Evolutionary conservation across 2,888 invertebrate genomes (phyloP), one percentile per base, ranked within the genome.

Genomic region (Eupsilia transversa): DNA sequence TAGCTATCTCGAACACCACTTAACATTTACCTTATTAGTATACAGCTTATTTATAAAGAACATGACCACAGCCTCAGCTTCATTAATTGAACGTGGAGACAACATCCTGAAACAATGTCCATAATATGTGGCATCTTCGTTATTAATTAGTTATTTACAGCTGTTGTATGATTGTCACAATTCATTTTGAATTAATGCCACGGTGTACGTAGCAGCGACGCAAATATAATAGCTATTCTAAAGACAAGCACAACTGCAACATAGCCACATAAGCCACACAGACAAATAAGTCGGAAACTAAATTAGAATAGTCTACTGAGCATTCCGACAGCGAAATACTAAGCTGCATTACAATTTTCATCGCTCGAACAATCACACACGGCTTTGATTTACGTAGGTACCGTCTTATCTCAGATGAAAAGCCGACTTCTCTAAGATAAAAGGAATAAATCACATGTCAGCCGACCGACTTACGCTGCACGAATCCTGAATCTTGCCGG

Each of bases 401-500:
- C 87, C 81, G 86, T 88, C 91, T 93, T 94, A 94, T 94, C 92
- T 90, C 82, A 91, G 92, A 93, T 93, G 91, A 92, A 94, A 94
- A 93, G 92, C 92, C 91, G 89, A 89, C 91, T 91, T 88, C 88
- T 91, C 91, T 87, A 88, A 94, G 94, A 95, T 94, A 94, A 95
- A 94, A 93, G 92, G 93, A 93, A 95, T 95, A 94, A 95, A 95
- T 95, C 94, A 94, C 93, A 91, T 92, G 94, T 94, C 94, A 93
- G 91, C 86, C 92, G 90, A 92, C 91, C 91, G 93, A 91, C 94
- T 93, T 94, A 93, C 94, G 92, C 89, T 90, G 92, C 90, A 91
- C 89, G 88, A 87, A 82, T 83, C 83, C 84, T 79, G 84, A 86
- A 86, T 85, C 80, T 84, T 73, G 80, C 78, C 74, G 84, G 83